phyloP scores from a whole-genome alignment of 2,113 vertebrate species.

The Oreotrochilus melanogaster region DNA sequence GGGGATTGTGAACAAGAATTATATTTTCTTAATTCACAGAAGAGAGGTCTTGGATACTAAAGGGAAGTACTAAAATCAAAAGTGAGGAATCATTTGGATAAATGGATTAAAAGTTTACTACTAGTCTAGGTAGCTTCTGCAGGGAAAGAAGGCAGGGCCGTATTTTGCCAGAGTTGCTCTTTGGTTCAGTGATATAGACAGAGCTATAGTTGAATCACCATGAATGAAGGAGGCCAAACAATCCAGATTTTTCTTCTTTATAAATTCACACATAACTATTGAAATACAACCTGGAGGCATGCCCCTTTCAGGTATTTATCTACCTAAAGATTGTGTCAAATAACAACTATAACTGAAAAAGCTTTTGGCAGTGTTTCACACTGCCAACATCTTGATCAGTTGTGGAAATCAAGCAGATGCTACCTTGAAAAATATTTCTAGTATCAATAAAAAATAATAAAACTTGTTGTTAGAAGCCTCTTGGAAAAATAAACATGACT shows the following conservation, averaged over 20 bases:
- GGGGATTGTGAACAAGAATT: neutral
- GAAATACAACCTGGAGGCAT: neutral
- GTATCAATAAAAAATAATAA: neutral
- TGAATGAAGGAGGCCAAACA: neutral
- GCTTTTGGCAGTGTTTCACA: neutral
- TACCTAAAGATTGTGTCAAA: neutral
- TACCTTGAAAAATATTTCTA: neutral
- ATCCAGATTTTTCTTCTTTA: neutral
- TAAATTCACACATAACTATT: neutral
- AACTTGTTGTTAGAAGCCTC: neutral
- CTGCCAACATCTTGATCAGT: neutral
- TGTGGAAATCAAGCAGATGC: neutral
- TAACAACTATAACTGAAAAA: neutral
- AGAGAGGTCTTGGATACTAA: neutral
- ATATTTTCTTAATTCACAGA: neutral
- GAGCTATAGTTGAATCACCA: neutral
- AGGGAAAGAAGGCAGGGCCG: neutral
- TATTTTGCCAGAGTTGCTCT: neutral
- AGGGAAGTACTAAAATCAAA: neutral
- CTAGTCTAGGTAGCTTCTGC: neutral
- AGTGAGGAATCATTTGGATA: neutral
- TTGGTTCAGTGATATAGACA: neutral
- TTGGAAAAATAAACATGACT: neutral
- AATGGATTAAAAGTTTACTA: neutral
- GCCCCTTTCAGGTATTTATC: neutral